Evolutionary conservation across 2,113 vertebrate genomes (phyloP), one percentile per base, ranked within the genome.

Genomic region (Alethe diademata): DNA sequence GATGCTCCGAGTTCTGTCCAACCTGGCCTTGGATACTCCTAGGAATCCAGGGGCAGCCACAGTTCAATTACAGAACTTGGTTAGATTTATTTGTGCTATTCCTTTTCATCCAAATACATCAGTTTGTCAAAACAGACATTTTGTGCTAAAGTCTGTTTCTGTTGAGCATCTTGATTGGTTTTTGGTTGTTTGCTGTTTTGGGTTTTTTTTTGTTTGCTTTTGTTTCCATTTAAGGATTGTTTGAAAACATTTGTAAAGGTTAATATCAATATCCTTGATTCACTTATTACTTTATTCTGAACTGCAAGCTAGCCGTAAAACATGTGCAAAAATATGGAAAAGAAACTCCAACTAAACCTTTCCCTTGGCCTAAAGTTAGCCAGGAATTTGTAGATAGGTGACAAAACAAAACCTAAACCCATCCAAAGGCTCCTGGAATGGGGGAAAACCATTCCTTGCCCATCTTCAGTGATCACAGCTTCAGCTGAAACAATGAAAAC

Each of bases 1-100:
- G 26, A 0, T 42, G 25, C 29, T 78, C 42, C 50, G 65, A 72
- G 25, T 4, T 0, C 42, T 0, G 0, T 80, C 76, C 60, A 74
- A 0, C 36, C 29, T 58, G 42, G 4, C 4, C 45, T 66, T 33
- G 16, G 70, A 3, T 26, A 35, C 10, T 60, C 0, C 9, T 35
- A 84, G 35, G 22, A 4, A 58, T 15, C n/a, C 58, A 73, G 22
- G 10, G 11, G 4, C 35, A 72, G 67, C 17, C 45, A 38, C 65
- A 78, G 12, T 9, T 92, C 43, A 60, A 19, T 19, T 24, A 36
- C 11, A 48, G 16, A 22, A 23, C 11, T 47, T 69, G 23, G 3
- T 71, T 38, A 51, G 16, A 35, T 47, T 53, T 48, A 48, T 70
- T 69, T 90, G 38, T 60, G 22, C 50, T 33, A 35, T 9, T 69